Base-by-base conservation (phyloP, 2,888 invertebrate species). In the Caradrina clavipalpis region DNA sequence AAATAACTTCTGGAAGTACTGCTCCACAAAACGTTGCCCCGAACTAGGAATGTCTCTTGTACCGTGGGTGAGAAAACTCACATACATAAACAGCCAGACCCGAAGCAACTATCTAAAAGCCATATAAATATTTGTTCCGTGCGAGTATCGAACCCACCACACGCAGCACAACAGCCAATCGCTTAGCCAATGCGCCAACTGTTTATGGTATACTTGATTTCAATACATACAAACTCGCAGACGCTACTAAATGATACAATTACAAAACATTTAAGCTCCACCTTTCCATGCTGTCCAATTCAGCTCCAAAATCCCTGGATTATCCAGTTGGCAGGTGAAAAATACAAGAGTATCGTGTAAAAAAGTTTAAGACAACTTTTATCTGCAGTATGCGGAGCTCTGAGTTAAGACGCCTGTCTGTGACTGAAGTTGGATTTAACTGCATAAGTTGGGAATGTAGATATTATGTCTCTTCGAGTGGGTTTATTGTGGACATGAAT, bases 291-390 rank as follows among this genome's bases (percentile, higher is more conserved):
- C 35, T 7, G 42, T 10, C 50, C 39, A 58, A 35, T 53, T 45
- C 55, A 2, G 21, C 42, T 47, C 26, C 31, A 56, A 74, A 70
- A 78, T 70, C 56, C 62, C 19, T 10, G 62, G 54, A 65, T 70
- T 72, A 78, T 59, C 49, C 61, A 47, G 69, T 21, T 69, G 58
- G 58, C 76, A 79, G 79, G 73, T 81, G 80, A 53, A 73, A 79
- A 78, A 76, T 67, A 22, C 8, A 21, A 21, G 21, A 59, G 65
- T 71, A 71, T 69, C 70, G 55, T 39, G 39, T 58, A 45, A 21
- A 17, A 64, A 75, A 71, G 53, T 81, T 73, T 49, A 39, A 69
- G 11, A 13, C 31, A 71, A 82, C 47, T 82, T 81, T 73, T 81
- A 73, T 73, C 71, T 68, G 64, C 67, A 60, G 70, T 54, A 71